Conservation (phyloP, 2,113 vertebrate genomes). For the Tricholaema leucomelas region DNA sequence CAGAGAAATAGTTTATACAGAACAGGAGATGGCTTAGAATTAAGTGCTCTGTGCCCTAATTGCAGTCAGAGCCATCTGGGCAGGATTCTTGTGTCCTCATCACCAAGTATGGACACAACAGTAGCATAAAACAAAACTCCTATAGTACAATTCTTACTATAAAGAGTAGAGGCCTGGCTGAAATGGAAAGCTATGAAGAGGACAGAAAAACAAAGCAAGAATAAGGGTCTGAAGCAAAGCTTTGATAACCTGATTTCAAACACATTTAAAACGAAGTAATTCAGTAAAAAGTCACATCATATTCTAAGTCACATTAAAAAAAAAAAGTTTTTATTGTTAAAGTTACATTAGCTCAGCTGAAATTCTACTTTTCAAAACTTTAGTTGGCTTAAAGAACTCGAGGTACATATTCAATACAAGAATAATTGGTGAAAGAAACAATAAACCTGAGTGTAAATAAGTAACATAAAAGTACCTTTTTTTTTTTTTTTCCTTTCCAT, state of each 20-base stretch:
- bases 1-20: not conserved
- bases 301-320: not conserved
- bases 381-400: not conserved
- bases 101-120: not conserved
- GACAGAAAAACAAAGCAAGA: not conserved
- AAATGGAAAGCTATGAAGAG: not conserved
- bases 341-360: not conserved
- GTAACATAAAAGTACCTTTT: not conserved
- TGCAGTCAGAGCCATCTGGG: not conserved
- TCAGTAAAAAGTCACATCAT: not conserved
- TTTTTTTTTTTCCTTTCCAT: not conserved
- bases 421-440: not conserved
- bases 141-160: not conserved
- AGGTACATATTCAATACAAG: not conserved
- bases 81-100: not conserved
- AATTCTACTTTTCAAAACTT: not conserved
- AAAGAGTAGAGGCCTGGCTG: not conserved
- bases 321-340: not conserved
- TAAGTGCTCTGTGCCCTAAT: not conserved
- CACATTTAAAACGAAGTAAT: not conserved
- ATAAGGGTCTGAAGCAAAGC: not conserved
- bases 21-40: constrained; percentile 2
- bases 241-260: not conserved
- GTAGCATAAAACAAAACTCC: not conserved
- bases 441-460: not conserved